Evolutionary conservation across 2,797 vertebrate genomes (phyloP).

Genomic region (Gambelia wislizenii): DNA sequence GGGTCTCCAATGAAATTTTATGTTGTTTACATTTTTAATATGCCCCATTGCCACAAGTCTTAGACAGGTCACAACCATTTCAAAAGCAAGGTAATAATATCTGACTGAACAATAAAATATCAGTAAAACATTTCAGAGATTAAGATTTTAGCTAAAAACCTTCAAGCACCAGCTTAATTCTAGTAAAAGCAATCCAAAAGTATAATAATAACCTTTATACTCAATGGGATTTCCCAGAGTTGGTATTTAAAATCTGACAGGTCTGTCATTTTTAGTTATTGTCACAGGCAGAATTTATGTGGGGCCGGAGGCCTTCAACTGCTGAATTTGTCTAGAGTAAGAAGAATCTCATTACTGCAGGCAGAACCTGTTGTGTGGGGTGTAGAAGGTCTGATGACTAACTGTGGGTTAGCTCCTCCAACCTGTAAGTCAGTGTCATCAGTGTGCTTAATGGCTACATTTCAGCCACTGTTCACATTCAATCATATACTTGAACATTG

Average conservation of each 20-base stretch:
- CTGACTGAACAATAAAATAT: slow-evolving; percentile 2
- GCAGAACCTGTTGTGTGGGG: slow-evolving; percentile 56
- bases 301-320: slow-evolving; percentile 58
- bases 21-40: background rate
- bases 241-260: slow-evolving; percentile 51
- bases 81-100: slow-evolving; percentile 3
- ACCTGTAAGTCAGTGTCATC: slow-evolving; percentile 58
- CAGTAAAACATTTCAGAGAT: background rate
- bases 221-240: slow-evolving; percentile 31
- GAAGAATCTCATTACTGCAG: slow-evolving; percentile 69
- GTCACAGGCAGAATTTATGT: slow-evolving; percentile 59
- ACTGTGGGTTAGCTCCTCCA: slow-evolving; percentile 18
- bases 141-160: slow-evolving; percentile 24
- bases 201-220: slow-evolving; percentile 38
- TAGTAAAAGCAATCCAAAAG: slow-evolving; percentile 31
- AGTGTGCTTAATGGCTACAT: slow-evolving; percentile 53
- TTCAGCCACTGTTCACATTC: slow-evolving; percentile 57
- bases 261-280: slow-evolving; percentile 40
- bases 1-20: background rate
- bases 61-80: slow-evolving; percentile 8
- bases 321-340: slow-evolving; percentile 64
- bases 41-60: background rate
- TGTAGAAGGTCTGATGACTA: slow-evolving; percentile 55
- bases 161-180: slow-evolving; percentile 15
- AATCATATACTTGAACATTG: slow-evolving; percentile 56